These are phyloP conservation scores for Cariama cristata DNA, from an alignment of 2,113 vertebrate species.

Conservation along the genomic window DNA sequence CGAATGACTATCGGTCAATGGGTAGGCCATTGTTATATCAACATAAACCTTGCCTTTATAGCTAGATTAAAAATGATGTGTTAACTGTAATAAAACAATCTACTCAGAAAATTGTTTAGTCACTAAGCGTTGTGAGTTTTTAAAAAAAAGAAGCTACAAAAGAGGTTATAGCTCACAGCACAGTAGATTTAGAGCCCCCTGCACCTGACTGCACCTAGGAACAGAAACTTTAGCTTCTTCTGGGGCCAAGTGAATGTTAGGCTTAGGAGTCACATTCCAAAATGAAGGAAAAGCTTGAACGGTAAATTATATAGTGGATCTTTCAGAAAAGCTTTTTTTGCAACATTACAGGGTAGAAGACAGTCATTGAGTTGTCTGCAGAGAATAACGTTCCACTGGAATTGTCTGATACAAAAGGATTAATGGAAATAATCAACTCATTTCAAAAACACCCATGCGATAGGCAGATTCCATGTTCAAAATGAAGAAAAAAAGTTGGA, in stretches of 20 bases:
- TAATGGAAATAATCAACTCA: neutral
- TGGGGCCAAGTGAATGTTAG: neutral
- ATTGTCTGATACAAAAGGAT: neutral
- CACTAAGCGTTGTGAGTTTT: neutral
- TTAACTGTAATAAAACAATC: neutral
- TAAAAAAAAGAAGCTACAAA: neutral
- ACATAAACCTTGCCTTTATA: neutral
- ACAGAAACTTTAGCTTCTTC: neutral
- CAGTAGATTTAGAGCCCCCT: neutral
- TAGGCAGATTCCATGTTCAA: neutral
- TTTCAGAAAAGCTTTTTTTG: neutral
- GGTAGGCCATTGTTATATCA: neutral
- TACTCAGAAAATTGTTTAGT: neutral
- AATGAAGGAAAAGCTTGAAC: neutral
- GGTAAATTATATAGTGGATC: neutral
- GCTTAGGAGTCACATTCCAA: neutral
- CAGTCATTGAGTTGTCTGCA: neutral
- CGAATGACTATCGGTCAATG: neutral
- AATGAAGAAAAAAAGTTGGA: neutral
- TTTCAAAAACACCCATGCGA: neutral
- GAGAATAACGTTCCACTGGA: neutral
- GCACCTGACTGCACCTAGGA: neutral
- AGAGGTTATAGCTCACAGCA: neutral
- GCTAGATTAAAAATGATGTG: neutral
- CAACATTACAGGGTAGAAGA: neutral